Base-by-base conservation (phyloP, 2,797 vertebrate species). In the Ataeniobius toweri region DNA sequence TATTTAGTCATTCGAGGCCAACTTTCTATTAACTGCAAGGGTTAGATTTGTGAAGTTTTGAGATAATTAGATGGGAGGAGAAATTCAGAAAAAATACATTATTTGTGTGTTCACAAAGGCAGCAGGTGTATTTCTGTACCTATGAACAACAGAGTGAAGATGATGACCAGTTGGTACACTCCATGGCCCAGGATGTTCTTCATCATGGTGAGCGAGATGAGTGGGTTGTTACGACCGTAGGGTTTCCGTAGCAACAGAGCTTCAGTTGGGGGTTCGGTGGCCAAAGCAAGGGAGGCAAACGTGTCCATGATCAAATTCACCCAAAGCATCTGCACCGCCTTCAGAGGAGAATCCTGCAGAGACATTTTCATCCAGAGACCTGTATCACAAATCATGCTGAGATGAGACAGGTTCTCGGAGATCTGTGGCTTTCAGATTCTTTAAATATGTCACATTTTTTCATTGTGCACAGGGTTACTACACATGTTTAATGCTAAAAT, bases 291-390 rank as follows among this genome's bases (percentile, higher is more conserved):
- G 7, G 97, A 98, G 1, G 97, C 97, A 28, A 98, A 97, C 0
- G 97, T 98, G 92, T 98, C 97, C 97, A 98, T 98, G 92, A 98
- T 98, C 79, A 98, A 94, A 86, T 98, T 98, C 84, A 98, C 97
- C 97, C 97, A 98, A 69, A 98, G 91, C 97, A 98, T 98, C 93
- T 98, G 97, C 69, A 98, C 97, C 0, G 97, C 97, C 93, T 98
- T 98, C 88, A 98, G 88, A 63, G 93, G 93, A 77, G 91, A 92
- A 82, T 94, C 93, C 93, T 94, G 85, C 77, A 75, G 59, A 85
- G 65, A 83, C 48, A 79, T 72, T 41, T 20, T 20, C 41, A 59
- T 24, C 28, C 67, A 79, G 28, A 74, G 50, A 22, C 26, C 31
- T 7, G 50, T 36, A 24, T 86, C 75, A 85, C 31, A 3, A 65